Percentiles rank a stretch among this genome's conserved stretches.
Evolutionary conservation across 2,888 invertebrate genomes (phyloP).

Genomic region (Hydropsyche betteni): DNA sequence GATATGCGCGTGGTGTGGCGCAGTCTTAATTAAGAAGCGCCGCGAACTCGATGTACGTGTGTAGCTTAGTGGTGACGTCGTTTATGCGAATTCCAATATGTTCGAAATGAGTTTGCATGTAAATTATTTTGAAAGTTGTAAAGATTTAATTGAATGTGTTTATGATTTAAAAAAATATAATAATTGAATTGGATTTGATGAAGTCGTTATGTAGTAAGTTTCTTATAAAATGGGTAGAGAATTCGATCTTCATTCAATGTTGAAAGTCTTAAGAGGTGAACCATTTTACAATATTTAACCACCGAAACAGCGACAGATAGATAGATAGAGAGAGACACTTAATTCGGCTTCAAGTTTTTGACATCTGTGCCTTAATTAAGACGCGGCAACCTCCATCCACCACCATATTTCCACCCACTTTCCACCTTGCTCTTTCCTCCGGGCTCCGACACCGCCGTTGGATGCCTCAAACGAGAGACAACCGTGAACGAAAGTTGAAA

Average conservation of each 20-base stretch:
- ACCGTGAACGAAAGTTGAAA: conserved; percentile 33
- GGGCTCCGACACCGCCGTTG: not conserved
- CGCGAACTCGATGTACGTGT: not conserved
- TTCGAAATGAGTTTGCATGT: too few species aligned
- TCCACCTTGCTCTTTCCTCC: not conserved
- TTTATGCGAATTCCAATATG: too few species aligned
- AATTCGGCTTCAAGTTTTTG: conserved; percentile 37
- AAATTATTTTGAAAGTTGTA: too few species aligned
- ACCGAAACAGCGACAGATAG: not conserved
- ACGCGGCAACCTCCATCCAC: conserved; percentile 16
- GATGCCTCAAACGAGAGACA: conserved; percentile 21
- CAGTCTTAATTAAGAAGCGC: conserved; percentile 32
- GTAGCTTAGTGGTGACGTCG: too few species aligned
- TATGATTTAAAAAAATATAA: too few species aligned
- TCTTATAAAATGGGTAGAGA: too few species aligned
- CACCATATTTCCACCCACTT: not conserved
- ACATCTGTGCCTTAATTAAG: conserved; percentile 36
- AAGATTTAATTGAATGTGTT: too few species aligned
- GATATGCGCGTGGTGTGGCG: conserved; percentile 1
- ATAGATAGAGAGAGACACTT: conserved; percentile 14
- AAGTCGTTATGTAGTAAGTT: too few species aligned
- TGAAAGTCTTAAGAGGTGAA: too few species aligned
- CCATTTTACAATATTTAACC: too few species aligned
- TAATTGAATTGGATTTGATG: too few species aligned
- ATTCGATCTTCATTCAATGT: too few species aligned